phyloP scores from a whole-genome alignment of 2,113 vertebrate genomes.

The Salvator merianae region DNA sequence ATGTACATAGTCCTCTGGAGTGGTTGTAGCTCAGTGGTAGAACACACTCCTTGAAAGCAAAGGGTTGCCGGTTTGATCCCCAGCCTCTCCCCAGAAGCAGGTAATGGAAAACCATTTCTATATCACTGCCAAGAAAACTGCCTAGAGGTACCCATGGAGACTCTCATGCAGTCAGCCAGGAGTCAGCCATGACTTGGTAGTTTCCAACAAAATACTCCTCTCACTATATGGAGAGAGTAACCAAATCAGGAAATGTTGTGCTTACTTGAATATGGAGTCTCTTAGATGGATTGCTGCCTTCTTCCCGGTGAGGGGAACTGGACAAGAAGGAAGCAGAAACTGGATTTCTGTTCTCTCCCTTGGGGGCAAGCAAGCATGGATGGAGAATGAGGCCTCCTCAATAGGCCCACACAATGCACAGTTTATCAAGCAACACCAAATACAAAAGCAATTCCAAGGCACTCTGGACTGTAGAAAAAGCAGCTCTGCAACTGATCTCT shows the following conservation, averaged over 20 bases:
- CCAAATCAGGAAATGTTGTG: not conserved
- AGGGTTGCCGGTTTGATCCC: too few species aligned
- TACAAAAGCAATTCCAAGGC: not conserved
- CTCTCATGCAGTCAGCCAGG: too few species aligned
- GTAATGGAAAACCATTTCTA: too few species aligned
- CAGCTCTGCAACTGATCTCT: not conserved
- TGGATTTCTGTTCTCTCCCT: not conserved
- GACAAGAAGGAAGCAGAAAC: not conserved
- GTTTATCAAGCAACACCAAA: not conserved
- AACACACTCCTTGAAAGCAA: too few species aligned
- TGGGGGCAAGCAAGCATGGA: not conserved
- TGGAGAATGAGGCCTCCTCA: not conserved
- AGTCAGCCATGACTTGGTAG: too few species aligned
- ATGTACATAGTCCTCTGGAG: too few species aligned
- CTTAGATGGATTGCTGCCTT: not conserved
- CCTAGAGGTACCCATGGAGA: too few species aligned
- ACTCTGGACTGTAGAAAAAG: not conserved
- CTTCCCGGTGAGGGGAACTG: not conserved
- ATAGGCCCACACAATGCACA: not conserved
- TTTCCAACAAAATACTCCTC: not conserved
- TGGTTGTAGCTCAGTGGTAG: too few species aligned
- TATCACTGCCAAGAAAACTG: too few species aligned
- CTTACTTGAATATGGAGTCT: not conserved
- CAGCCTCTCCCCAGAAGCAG: too few species aligned
- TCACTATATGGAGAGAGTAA: not conserved